Evolutionary conservation across 2,888 invertebrate genomes (phyloP).

Genomic region (Clunio marinus): DNA sequence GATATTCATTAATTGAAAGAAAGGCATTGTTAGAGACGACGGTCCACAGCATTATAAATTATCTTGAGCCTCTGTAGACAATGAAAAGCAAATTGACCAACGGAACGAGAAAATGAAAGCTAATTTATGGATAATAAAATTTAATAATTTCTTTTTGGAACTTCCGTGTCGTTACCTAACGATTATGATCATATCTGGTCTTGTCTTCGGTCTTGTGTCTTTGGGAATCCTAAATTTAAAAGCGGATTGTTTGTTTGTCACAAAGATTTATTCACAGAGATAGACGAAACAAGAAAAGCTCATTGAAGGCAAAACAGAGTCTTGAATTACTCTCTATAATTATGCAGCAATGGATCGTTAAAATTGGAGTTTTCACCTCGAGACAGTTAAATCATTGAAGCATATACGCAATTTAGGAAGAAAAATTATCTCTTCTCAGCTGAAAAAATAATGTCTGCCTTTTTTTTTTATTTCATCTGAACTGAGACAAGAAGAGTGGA

Average conservation of each 20-base stretch:
- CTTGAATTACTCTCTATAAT: neutral
- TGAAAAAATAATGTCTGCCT: neutral
- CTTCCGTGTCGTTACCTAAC: conserved; percentile 17
- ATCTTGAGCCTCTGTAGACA: too few species aligned
- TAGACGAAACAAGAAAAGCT: too few species aligned
- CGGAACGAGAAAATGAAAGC: conserved; percentile 20
- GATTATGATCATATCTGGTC: too few species aligned
- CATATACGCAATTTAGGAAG: neutral
- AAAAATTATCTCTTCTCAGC: neutral
- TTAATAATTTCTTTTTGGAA: neutral
- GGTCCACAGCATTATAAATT: too few species aligned
- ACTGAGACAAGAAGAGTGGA: neutral
- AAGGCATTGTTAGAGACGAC: too few species aligned
- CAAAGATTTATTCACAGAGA: too few species aligned
- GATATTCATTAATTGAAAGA: too few species aligned
- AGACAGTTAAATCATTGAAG: neutral
- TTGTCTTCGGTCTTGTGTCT: too few species aligned
- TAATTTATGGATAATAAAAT: neutral
- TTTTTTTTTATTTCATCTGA: neutral
- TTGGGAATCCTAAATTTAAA: too few species aligned
- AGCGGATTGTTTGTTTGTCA: too few species aligned
- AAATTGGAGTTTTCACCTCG: conserved; percentile 10
- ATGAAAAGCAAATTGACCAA: neutral
- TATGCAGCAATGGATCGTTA: neutral
- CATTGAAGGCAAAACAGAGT: too few species aligned